Conservation (phyloP, 1,140 invertebrate genomes). For the Anagrus nilaparvatae region DNA sequence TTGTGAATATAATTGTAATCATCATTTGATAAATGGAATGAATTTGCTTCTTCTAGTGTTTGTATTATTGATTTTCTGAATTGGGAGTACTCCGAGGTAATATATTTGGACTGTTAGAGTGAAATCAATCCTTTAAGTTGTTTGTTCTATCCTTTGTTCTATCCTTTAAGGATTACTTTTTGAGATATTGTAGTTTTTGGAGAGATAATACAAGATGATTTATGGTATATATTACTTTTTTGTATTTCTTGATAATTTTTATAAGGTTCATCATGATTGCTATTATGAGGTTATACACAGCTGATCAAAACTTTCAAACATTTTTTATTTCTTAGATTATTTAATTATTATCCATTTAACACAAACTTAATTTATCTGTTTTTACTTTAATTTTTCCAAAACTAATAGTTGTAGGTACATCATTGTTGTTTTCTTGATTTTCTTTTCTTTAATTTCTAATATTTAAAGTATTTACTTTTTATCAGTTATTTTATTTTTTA, state of each 20-base stretch:
- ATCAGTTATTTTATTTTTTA: too few relatives aligned
- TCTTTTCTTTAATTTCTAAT: too few relatives aligned
- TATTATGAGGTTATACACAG: too few relatives aligned
- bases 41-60: neutral
- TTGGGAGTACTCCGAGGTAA: neutral
- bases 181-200: neutral
- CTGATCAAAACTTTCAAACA: slow-evolving; percentile 15
- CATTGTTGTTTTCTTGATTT: too few relatives aligned
- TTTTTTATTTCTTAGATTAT: too few relatives aligned
- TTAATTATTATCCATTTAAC: slow-evolving; percentile 8
- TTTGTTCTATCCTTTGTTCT: neutral
- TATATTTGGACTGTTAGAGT: too few relatives aligned
- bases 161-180: neutral
- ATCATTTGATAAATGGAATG: slow-evolving; percentile 4
- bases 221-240: neutral
- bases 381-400: slow-evolving; percentile 12
- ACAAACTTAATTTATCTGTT: slow-evolving; percentile 11
- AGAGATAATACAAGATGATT: neutral
- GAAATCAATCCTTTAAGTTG: too few relatives aligned
- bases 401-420: slow-evolving; percentile 7
- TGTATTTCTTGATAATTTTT: neutral
- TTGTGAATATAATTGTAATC: neutral
- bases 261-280: too few relatives aligned
- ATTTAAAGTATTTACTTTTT: too few relatives aligned
- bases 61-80: neutral